These are phyloP conservation scores for Lates calcarifer DNA, from an alignment of 2,113 vertebrate species.

Conservation along the genomic window DNA sequence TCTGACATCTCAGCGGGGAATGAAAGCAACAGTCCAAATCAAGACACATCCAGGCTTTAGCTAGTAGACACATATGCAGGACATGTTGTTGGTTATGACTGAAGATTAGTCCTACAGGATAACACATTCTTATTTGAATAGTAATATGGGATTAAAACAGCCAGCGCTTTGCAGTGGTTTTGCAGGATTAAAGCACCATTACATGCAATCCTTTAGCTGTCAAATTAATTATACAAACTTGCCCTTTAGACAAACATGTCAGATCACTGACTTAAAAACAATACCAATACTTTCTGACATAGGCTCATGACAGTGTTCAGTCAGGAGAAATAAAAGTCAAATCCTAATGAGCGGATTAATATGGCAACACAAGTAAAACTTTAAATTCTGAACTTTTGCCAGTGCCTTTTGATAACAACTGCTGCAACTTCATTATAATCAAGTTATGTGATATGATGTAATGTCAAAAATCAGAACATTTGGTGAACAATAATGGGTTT, in stretches of 20 bases:
- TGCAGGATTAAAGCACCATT: conserved; percentile 70
- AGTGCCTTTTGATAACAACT: conserved; percentile 5
- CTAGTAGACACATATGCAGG: conserved; percentile 23
- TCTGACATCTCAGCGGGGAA: conserved; percentile 43
- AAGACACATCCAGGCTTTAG: conserved; percentile 43
- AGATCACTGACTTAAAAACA: conserved; percentile 47
- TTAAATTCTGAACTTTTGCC: background rate
- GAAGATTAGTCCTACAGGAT: conserved; percentile 59
- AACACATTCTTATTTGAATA: conserved; percentile 67
- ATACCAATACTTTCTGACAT: conserved; percentile 39
- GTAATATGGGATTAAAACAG: conserved; percentile 72
- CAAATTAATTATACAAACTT: conserved; percentile 65
- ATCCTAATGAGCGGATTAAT: conserved; percentile 23
- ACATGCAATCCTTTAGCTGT: conserved; percentile 66
- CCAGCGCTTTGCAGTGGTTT: conserved; percentile 48
- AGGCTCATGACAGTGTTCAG: background rate
- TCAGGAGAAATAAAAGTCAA: background rate
- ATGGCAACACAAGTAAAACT: background rate
- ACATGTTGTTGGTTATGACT: conserved; percentile 42
- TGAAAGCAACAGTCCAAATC: conserved; percentile 27
- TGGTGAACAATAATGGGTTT: conserved; percentile 25
- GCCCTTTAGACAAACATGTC: conserved; percentile 58
- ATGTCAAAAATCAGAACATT: conserved; percentile 45
- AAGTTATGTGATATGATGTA: background rate
- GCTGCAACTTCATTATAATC: conserved; percentile 6